A percentile compares a stretch with the other conserved stretches of the same genome.
Conservation (phyloP, 2,113 vertebrate species). For the Thamnophis sirtalis region DNA sequence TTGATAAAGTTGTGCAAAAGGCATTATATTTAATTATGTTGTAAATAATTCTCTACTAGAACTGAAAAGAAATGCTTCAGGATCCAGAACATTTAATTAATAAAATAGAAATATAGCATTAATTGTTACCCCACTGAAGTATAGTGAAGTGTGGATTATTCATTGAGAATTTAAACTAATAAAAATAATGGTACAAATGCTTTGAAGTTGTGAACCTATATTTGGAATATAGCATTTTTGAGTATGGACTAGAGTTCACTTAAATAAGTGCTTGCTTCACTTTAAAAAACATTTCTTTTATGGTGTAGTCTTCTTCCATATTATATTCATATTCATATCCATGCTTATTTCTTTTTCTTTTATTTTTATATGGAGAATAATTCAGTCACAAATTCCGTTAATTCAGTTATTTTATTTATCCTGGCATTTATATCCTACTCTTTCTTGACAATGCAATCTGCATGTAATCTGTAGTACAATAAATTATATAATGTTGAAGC, state of each 20-base stretch:
- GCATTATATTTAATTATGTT: neutral
- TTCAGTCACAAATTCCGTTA: neutral
- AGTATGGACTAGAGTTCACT: neutral
- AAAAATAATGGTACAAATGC: neutral
- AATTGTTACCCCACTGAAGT: conserved; percentile 24
- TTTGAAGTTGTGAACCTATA: neutral
- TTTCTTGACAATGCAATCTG: neutral
- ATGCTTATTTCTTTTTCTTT: neutral
- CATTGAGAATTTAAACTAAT: neutral
- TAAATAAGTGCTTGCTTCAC: neutral
- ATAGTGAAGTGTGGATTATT: conserved; percentile 28
- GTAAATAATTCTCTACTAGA: neutral
- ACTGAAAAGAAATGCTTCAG: conserved; percentile 35
- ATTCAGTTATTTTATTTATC: neutral
- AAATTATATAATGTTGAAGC: neutral
- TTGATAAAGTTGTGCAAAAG: neutral
- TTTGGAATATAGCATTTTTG: neutral
- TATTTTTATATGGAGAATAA: neutral
- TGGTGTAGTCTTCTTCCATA: neutral
- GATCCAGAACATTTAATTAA: conserved; percentile 48
- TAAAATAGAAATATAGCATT: conserved; percentile 51
- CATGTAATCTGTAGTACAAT: neutral
- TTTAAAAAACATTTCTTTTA: neutral
- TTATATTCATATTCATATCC: neutral
- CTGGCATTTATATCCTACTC: neutral